These are phyloP conservation scores for Puffinus mauretanicus DNA, from an alignment of 2,113 vertebrate genomes.

Conservation along the genomic window DNA sequence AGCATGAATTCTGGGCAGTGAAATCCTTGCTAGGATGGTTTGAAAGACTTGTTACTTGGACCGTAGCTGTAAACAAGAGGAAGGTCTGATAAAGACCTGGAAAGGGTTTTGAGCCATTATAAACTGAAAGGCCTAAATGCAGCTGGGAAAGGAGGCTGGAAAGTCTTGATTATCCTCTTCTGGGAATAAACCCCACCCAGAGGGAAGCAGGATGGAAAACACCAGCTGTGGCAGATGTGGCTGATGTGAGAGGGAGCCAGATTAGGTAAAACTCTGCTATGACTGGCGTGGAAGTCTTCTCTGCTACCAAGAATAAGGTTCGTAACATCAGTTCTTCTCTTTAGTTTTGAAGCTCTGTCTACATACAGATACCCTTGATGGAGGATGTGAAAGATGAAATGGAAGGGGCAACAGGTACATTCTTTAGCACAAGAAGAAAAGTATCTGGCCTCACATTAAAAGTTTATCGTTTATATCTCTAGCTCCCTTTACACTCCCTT, in stretches of 20 bases:
- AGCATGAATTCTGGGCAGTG: neutral
- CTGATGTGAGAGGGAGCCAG: neutral
- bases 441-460: neutral
- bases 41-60: neutral
- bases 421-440: neutral
- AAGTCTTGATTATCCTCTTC: constrained; percentile 25
- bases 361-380: neutral
- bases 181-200: constrained; percentile 53
- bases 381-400: neutral
- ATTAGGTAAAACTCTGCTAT: constrained; percentile 30
- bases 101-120: neutral
- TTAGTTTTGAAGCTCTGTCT: neutral
- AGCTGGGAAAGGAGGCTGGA: constrained; percentile 29
- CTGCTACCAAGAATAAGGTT: neutral
- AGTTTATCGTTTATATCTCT: neutral
- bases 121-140: neutral
- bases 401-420: neutral
- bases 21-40: neutral
- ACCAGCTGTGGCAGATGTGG: constrained; percentile 44
- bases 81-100: neutral
- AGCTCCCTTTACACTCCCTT: neutral
- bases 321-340: neutral
- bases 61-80: neutral
- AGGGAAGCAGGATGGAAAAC: constrained; percentile 42
- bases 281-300: neutral